Percentiles rank a stretch among this genome's conserved stretches.
These are phyloP conservation scores for Hirudo medicinalis DNA, from an alignment of 1,140 invertebrate species.

Conservation along the genomic window DNA sequence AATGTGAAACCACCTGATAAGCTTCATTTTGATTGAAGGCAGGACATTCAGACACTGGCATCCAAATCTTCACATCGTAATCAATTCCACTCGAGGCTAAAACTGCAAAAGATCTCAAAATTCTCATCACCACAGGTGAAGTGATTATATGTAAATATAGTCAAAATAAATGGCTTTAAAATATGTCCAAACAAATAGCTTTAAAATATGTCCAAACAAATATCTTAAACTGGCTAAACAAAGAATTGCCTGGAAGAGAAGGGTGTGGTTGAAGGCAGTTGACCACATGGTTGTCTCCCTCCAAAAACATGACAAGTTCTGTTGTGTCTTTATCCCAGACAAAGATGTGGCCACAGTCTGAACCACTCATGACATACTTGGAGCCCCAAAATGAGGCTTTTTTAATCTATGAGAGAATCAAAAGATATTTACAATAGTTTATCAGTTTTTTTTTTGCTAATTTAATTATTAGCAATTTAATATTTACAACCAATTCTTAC, in stretches of 20 bases:
- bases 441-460: no score
- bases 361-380: conserved; percentile 67
- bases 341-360: conserved; percentile 56
- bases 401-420: conserved; percentile 60
- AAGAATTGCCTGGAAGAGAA: conserved; percentile 48
- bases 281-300: conserved; percentile 72
- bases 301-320: conserved; percentile 51
- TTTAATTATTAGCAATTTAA: no score
- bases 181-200: no score
- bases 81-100: conserved; percentile 77
- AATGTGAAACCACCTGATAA: conserved; percentile 49
- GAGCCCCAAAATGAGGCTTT: conserved; percentile 78
- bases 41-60: conserved; percentile 46
- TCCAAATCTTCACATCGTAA: conserved; percentile 76
- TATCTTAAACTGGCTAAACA: not conserved
- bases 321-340: conserved; percentile 36
- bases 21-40: conserved; percentile 55
- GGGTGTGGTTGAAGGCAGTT: conserved; percentile 78
- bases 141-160: no score
- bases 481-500: conserved; percentile 12
- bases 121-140: no score
- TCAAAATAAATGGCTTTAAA: no score
- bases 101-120: conserved; percentile 36
- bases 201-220: not conserved
- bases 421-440: conserved; percentile 24